Base-by-base conservation (phyloP, 2,888 invertebrate species). In the Penaeus monodon region DNA sequence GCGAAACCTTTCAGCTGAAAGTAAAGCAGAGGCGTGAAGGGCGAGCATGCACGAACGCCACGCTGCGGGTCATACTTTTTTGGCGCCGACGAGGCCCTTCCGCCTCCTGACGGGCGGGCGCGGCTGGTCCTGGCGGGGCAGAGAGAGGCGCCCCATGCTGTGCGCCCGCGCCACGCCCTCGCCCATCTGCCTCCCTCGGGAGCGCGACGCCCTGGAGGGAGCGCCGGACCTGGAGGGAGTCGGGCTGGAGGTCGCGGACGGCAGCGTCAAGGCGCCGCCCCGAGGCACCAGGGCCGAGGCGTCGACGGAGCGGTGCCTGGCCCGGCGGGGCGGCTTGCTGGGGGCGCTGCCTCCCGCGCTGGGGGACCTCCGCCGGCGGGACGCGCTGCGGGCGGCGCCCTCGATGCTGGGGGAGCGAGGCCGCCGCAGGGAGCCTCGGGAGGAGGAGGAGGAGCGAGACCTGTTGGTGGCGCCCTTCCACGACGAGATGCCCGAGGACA, bases 81-180 rank as follows among this genome's bases (percentile, higher is more conserved):
- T 57, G 57, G 57, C 57, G 57, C 57, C 57, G 57, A 57, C 57
- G 57, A 57, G 57, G 2, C 57, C 57, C 57, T 57, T 57, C 17
- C 57, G 57, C 57, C 57, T 86, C 44, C 81, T 63, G 76, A 81
- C 24, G 7, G 86, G 86, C 12, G 81, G 86, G 29, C 84, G 76
- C 2, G 84, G 84, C 57, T 68, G 84, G n/a, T 70, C 64, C 1
- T 38, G 63, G 29, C 77, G 33, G 76, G 81, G 65, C 29, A 64
- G 68, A n/a, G 89, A 86, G 27, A 87, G 89, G 57, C 89, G 86
- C 7, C 89, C 89, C 78, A 89, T 80, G 79, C 89, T 89, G 74
- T 89, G 87, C 14, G 89, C 89, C 20, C 89, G 29, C 6, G 88
- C 89, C 66, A 80, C 86, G 64, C 79, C 83, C 68, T 78, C 82